phyloP scores from a whole-genome alignment of 2,113 vertebrate genomes.

The Strix uralensis region DNA sequence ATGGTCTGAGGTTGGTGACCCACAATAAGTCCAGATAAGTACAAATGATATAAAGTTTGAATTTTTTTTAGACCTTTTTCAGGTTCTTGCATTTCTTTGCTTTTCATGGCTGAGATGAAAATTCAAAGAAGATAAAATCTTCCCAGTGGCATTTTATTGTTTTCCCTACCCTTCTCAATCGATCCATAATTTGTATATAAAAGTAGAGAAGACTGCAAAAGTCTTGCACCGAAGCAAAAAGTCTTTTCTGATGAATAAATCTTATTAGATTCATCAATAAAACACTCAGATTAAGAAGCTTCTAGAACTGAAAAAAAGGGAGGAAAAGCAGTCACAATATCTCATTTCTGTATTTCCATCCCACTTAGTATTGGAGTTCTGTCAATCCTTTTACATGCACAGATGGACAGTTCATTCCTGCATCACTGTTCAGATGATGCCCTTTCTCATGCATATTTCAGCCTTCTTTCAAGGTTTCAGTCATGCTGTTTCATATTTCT shows the following conservation, averaged over 20 bases:
- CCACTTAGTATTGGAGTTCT: neutral
- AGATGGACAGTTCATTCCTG: neutral
- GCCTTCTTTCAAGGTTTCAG: neutral
- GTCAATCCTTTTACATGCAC: neutral
- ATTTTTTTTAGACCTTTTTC: neutral
- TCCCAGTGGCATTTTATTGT: neutral
- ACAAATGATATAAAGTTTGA: neutral
- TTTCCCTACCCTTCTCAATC: neutral
- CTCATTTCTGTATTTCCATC: neutral
- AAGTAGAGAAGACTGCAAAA: neutral
- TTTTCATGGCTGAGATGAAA: neutral
- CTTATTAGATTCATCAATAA: neutral
- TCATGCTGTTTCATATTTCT: neutral
- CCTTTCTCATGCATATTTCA: neutral
- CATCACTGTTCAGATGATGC: neutral
- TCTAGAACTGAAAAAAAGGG: neutral
- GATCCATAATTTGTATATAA: neutral
- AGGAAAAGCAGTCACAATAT: neutral
- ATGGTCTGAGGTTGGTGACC: neutral
- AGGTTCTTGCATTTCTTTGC: neutral
- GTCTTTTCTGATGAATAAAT: neutral
- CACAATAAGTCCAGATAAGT: neutral
- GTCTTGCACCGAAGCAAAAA: neutral
- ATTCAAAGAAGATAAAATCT: neutral
- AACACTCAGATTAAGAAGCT: neutral